phyloP scores from a whole-genome alignment of 2,888 invertebrate species.

The Phlogophora meticulosa region DNA sequence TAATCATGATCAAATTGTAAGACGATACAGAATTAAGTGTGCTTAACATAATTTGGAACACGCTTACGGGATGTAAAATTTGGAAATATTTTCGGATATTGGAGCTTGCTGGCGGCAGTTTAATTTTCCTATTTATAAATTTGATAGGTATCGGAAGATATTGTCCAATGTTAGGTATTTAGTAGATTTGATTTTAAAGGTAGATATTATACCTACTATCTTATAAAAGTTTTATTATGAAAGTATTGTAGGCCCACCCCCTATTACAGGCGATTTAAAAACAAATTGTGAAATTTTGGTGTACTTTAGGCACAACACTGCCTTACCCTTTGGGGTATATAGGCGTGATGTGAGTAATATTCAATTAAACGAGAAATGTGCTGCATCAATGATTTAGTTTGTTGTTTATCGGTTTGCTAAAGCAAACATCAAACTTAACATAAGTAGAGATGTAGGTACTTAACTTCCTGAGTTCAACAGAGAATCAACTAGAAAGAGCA shows the following conservation, averaged over 20 bases:
- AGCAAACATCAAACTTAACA: neutral
- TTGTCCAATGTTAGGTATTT: conserved; percentile 4
- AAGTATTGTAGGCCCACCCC: no score
- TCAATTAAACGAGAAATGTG: neutral
- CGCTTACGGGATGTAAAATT: conserved; percentile 14
- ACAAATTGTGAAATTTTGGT: no score
- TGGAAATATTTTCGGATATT: conserved; percentile 18
- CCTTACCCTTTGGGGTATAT: no score
- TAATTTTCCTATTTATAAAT: neutral
- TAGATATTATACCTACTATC: neutral
- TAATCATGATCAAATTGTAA: conserved; percentile 49
- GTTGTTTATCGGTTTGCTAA: neutral
- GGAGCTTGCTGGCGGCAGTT: conserved; percentile 10
- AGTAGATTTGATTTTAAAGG: neutral
- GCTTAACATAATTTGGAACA: conserved; percentile 46
- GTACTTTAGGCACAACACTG: no score
- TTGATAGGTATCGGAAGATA: neutral
- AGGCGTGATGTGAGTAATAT: no score
- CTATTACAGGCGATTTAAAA: no score
- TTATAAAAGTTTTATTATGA: no score
- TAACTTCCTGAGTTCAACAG: neutral
- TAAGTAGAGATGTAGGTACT: neutral
- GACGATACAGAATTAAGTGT: conserved; percentile 35
- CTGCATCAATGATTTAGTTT: neutral
- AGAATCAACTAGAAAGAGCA: conserved; percentile 1